These are phyloP conservation scores for Pangasius djambal DNA, from an alignment of 2,797 vertebrate species.

Conservation along the genomic window DNA sequence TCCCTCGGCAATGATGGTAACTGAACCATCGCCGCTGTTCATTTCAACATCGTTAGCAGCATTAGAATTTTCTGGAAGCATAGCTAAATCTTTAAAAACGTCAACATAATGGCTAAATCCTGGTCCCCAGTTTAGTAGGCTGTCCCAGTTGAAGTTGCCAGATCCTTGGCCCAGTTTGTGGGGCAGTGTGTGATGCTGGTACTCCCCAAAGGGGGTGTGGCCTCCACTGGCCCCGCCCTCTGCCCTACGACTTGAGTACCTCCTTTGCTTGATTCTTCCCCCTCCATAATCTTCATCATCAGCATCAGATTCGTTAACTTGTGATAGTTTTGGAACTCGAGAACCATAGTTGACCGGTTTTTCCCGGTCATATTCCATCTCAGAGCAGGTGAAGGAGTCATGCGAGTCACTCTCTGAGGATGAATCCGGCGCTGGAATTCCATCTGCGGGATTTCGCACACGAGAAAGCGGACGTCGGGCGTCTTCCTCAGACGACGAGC, in stretches of 20 bases:
- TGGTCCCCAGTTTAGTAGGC: conserved; percentile 97
- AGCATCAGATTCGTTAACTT: conserved; percentile 95
- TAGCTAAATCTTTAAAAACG: conserved; percentile 96
- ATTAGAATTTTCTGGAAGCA: conserved; percentile 86
- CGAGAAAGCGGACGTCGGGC: conserved; percentile 90
- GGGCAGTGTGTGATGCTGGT: conserved; percentile 85
- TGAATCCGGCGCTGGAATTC: conserved; percentile 92
- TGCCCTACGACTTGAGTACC: conserved; percentile 89
- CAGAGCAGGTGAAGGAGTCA: conserved; percentile 98
- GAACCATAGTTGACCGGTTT: conserved; percentile 88
- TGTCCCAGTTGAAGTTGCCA: conserved; percentile 95
- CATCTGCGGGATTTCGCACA: conserved; percentile 92
- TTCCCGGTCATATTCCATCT: conserved; percentile 97
- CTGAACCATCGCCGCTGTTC: conserved; percentile 81
- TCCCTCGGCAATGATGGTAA: conserved; percentile 86
- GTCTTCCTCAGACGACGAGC: conserved; percentile 96
- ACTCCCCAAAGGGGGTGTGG: conserved; percentile 69
- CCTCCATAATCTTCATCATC: conserved; percentile 92
- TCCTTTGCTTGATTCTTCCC: conserved; percentile 85
- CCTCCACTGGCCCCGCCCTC: conserved; percentile 84
- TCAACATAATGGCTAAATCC: conserved; percentile 98
- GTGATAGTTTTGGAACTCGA: conserved; percentile 92
- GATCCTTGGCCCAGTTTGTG: conserved; percentile 85
- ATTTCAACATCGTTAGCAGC: conserved; percentile 83
- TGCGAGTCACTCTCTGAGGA: conserved; percentile 99